A percentile compares a stretch with the other conserved stretches of the same genome.
Conservation (phyloP, 2,888 invertebrate species). For the Chrysotoxum bicinctum region DNA sequence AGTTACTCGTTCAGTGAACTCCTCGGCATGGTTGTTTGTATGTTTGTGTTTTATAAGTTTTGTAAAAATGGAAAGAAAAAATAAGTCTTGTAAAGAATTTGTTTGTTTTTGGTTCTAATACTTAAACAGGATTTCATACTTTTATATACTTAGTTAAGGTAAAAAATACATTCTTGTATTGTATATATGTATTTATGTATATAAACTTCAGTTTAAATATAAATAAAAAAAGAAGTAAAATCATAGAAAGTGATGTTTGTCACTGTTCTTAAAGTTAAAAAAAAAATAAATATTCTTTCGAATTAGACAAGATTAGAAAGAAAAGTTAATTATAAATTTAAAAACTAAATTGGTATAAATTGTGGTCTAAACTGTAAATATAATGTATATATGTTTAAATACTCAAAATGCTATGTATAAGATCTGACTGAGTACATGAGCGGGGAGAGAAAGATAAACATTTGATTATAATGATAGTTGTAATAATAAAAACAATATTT, state of each 20-base stretch:
- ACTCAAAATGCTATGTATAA: slow-evolving; percentile 63
- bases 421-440: slow-evolving; percentile 62
- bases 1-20: slow-evolving; percentile 7
- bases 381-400: slow-evolving; percentile 47
- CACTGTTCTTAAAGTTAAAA: not conserved
- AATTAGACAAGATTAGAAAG: slow-evolving; percentile 15
- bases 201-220: slow-evolving; percentile 30
- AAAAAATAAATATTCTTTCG: slow-evolving; percentile 47
- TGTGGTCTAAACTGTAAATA: slow-evolving; percentile 68
- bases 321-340: slow-evolving; percentile 16
- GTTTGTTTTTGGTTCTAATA: slow-evolving; percentile 67
- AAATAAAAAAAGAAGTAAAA: slow-evolving; percentile 50
- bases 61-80: slow-evolving; percentile 54
- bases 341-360: slow-evolving; percentile 60
- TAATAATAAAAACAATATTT: slow-evolving; percentile 29
- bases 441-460: slow-evolving; percentile 32
- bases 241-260: slow-evolving; percentile 40
- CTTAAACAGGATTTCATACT: slow-evolving; percentile 75
- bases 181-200: slow-evolving; percentile 39
- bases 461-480: slow-evolving; percentile 38
- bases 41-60: slow-evolving; percentile 14
- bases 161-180: slow-evolving; percentile 42
- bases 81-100: slow-evolving; percentile 74
- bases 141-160: slow-evolving; percentile 45
- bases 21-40: slow-evolving; percentile 30